Base-by-base conservation (phyloP, 1,140 invertebrate species). In the Heliconius congener region DNA sequence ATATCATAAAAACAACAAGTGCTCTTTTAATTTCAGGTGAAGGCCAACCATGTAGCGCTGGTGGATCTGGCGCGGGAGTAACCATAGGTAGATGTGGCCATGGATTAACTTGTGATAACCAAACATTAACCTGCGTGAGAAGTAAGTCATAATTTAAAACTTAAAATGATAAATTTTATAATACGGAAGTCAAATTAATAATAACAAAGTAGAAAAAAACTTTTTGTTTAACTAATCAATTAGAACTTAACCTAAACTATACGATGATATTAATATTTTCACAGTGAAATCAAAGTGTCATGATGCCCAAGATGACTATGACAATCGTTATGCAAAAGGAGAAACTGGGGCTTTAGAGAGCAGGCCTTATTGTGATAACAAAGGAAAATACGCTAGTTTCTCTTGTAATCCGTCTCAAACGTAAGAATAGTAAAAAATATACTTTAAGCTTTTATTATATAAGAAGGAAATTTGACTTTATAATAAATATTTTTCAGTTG, bases 321-420 rank as follows among this genome's bases (percentile, higher is more conserved):
- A 95, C 55, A 78, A 85, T 0, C 84, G 90, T 1, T 86, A 89
- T 60, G 79, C 76, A 2, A 77, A 78, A 3, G 95, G 94, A 0
- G 83, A 86, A 34, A 81, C 91, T 0, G 95, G 95, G 0, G 83
- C 87, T 1, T 66, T 94, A 57, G 94, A 95, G 83, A 83, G 93
- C 34, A 88, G 95, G 13, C 95, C 95, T 1, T 81, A 84, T 18
- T 96, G 96, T 83, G 95, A 96, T 85, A 93, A 86, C 5, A 94
- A 95, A 83, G 96, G 96, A 16, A 85, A 93, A 23, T 96, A 88
- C 84, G 85, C 88, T 6, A 78, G 95, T 0, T 93, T 93, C 60
- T 88, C 94, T 78, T 96, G 96, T 81, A 94, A 96, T 57, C 95
- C 95, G 42, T 95, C 95, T 46, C 95, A 96, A 84, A 95, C 95